Conservation (phyloP, 2,888 invertebrate genomes). For the Ichneumoninae sp. region DNA sequence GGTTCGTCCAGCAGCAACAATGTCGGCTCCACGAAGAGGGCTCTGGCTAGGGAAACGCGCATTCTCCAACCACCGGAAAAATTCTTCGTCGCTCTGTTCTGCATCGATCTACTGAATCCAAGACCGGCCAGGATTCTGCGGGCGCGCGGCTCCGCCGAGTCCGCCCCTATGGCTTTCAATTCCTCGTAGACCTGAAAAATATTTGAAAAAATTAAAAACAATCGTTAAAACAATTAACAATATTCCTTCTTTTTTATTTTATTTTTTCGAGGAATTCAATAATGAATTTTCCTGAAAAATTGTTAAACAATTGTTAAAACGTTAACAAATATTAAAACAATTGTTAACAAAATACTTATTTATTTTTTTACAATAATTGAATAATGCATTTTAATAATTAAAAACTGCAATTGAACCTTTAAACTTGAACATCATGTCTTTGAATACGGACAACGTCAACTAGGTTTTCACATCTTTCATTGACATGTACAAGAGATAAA, state of each 20-base stretch:
- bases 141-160: slow-evolving; percentile 98
- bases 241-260: not conserved
- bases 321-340: too few relatives aligned
- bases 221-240: not conserved
- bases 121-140: slow-evolving; percentile 98
- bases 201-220: not conserved
- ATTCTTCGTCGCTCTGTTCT: slow-evolving; percentile 94
- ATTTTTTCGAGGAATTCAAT: not conserved
- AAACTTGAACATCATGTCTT: too few relatives aligned
- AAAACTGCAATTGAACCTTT: too few relatives aligned
- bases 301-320: too few relatives aligned
- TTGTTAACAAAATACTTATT: too few relatives aligned
- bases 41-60: slow-evolving; percentile 98
- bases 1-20: slow-evolving; percentile 99
- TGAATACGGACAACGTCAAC: not conserved
- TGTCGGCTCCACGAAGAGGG: slow-evolving; percentile 98
- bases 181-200: slow-evolving; percentile 93
- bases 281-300: too few relatives aligned
- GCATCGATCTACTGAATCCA: slow-evolving; percentile 96
- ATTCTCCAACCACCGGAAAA: slow-evolving; percentile 99
- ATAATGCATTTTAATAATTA: too few relatives aligned
- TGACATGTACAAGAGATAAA: not conserved
- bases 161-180: slow-evolving; percentile 97
- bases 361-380: too few relatives aligned
- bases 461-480: not conserved